phyloP scores from a whole-genome alignment of 2,888 invertebrate species.

The Drosophila sordidapex region DNA sequence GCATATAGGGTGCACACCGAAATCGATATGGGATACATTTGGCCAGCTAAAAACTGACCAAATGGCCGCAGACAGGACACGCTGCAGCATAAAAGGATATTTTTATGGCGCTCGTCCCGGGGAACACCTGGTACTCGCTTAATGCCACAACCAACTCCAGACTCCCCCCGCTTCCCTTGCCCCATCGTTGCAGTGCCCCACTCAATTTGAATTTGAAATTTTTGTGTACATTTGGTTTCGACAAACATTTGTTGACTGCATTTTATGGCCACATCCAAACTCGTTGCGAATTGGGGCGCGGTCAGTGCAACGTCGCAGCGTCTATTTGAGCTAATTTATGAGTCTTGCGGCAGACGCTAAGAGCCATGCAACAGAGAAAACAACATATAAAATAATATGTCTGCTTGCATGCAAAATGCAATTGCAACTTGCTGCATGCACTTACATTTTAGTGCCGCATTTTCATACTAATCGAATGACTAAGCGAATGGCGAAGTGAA shows the following conservation, averaged over 20 bases:
- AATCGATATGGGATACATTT: slow-evolving; percentile 61
- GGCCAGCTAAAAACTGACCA: slow-evolving; percentile 57
- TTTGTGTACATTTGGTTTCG: slow-evolving; percentile 11
- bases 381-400: neutral
- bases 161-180: neutral
- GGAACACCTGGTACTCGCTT: slow-evolving; percentile 44
- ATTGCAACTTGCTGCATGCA: slow-evolving; percentile 13
- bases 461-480: slow-evolving; percentile 22
- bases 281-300: slow-evolving; percentile 39
- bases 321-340: slow-evolving; percentile 42
- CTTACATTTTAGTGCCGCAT: slow-evolving; percentile 15
- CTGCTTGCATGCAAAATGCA: slow-evolving; percentile 25
- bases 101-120: slow-evolving; percentile 61
- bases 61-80: slow-evolving; percentile 66
- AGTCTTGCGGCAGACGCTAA: slow-evolving; percentile 19
- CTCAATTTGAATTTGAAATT: slow-evolving; percentile 63
- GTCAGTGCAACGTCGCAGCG: slow-evolving; percentile 14
- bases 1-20: slow-evolving; percentile 32
- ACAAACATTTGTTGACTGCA: slow-evolving; percentile 32
- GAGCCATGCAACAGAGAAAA: neutral
- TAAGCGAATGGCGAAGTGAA: slow-evolving; percentile 1
- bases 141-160: slow-evolving; percentile 3
- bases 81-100: slow-evolving; percentile 75
- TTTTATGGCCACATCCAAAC: slow-evolving; percentile 41
- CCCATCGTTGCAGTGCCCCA: neutral